phyloP scores from a whole-genome alignment of 2,113 vertebrate species.

The Labeo rohita region DNA sequence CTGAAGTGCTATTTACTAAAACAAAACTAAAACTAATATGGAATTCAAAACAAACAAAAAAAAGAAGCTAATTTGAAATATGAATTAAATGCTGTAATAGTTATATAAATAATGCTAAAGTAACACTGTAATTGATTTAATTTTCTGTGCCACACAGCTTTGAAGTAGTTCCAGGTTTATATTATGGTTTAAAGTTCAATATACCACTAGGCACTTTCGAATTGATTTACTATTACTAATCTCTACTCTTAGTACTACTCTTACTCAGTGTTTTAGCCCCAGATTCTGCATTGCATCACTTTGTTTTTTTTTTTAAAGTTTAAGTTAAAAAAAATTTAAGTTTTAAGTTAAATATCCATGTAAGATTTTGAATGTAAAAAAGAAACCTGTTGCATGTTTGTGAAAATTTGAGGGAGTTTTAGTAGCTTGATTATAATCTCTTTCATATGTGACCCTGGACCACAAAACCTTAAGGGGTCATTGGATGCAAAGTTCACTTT shows the following conservation, averaged over 20 bases:
- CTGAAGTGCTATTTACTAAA: not conserved
- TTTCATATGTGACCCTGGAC: too few species aligned
- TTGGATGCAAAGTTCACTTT: too few species aligned
- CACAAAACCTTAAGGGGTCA: too few species aligned
- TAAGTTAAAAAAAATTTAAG: too few species aligned
- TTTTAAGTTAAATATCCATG: too few species aligned
- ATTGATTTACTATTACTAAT: too few species aligned
- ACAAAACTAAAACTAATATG: too few species aligned
- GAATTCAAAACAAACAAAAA: not conserved
- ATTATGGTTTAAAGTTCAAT: not conserved
- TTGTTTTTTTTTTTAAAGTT: too few species aligned
- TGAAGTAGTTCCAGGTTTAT: not conserved
- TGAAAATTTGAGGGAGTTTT: not conserved
- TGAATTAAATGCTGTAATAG: not conserved
- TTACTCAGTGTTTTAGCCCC: not conserved
- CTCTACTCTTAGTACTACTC: too few species aligned
- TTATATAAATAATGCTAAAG: not conserved
- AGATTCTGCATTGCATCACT: not conserved
- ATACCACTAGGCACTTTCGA: not conserved
- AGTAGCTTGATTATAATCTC: not conserved
- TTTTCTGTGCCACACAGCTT: not conserved
- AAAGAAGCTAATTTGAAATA: not conserved
- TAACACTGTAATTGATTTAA: not conserved
- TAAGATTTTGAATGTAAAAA: not conserved
- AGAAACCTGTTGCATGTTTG: not conserved